Conservation (phyloP, 2,113 vertebrate species). For the Phrynosoma blainvillii region DNA sequence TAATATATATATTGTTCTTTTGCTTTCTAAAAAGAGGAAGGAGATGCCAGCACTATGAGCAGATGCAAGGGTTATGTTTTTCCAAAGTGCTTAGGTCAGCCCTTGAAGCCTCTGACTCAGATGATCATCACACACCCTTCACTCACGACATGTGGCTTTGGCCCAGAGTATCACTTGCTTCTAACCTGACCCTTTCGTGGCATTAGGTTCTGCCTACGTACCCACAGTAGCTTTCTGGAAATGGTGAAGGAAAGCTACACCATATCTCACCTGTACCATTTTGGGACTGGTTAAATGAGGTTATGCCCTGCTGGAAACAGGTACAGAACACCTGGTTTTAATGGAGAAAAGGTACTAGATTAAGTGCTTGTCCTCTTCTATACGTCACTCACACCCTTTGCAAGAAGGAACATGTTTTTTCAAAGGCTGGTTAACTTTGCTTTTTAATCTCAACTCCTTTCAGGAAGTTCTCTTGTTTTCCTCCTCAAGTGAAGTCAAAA, state of each 20-base stretch:
- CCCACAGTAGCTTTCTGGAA: background rate
- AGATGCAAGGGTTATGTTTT: background rate
- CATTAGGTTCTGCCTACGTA: background rate
- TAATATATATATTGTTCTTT: background rate
- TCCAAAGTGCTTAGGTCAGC: constrained; percentile 3
- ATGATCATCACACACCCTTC: background rate
- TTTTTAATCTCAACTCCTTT: constrained; percentile 46
- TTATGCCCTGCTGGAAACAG: background rate
- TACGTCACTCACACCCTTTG: background rate
- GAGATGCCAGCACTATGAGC: background rate
- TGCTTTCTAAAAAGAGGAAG: too few species aligned
- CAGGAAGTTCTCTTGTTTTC: background rate
- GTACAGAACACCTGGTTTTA: background rate
- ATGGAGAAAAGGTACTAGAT: background rate
- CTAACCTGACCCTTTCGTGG: background rate
- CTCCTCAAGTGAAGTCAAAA: background rate
- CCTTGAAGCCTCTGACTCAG: constrained; percentile 19
- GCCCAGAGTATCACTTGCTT: background rate
- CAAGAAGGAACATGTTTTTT: background rate
- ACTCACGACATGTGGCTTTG: constrained; percentile 11
- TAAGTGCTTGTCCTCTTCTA: background rate
- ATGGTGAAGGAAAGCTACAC: background rate
- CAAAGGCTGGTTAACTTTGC: background rate
- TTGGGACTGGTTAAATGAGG: background rate
- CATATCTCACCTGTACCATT: background rate